Base-by-base conservation (phyloP, 2,888 invertebrate genomes). In the Orthonevra nobilis region DNA sequence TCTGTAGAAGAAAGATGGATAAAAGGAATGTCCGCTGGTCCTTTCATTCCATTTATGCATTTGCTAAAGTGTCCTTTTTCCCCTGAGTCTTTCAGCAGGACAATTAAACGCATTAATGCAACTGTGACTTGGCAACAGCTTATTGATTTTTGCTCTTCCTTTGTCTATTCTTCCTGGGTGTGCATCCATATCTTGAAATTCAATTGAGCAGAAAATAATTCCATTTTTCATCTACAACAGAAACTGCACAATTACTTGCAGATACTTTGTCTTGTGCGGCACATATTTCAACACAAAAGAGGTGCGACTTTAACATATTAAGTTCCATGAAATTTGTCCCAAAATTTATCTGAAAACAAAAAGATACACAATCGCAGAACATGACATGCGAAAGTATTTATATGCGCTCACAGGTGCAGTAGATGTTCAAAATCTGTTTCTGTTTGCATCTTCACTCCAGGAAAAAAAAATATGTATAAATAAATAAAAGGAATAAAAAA, bases 61-160 rank as follows among this genome's bases (percentile, higher is more conserved):
- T 73, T 73, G 73, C 61, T 46, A 56, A 32, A 52, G 56, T 46
- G 66, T 72, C 66, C 54, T 17, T 69, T 61, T 46, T 42, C 2
- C 23, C 30, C 17, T 19, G 6, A 30, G 28, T 14, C 63, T 54
- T 32, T 64, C 52, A 42, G 17, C 44, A 52, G 66, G 79, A 73
- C 79, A 79, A 79, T 79, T 79, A 79, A 73, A 73, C 68, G 68
- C 79, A 73, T 79, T 73, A 79, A 73, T 79, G 68, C 68, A 68
- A 73, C 73, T 79, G 54, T 61, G 56, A 74, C 61, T 74, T 69
- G 69, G 72, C 60, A 38, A 66, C 61, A 72, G 46, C 68, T 77
- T 77, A 72, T 77, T 72, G 52, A 64, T 66, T 72, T 72, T 56
- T 72, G 52, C 60, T 72, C 54, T 46, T 66, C 48, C 19, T 54